These are phyloP conservation scores for Tetramorium bicarinatum DNA, from an alignment of 2,888 invertebrate species.

Conservation along the genomic window DNA sequence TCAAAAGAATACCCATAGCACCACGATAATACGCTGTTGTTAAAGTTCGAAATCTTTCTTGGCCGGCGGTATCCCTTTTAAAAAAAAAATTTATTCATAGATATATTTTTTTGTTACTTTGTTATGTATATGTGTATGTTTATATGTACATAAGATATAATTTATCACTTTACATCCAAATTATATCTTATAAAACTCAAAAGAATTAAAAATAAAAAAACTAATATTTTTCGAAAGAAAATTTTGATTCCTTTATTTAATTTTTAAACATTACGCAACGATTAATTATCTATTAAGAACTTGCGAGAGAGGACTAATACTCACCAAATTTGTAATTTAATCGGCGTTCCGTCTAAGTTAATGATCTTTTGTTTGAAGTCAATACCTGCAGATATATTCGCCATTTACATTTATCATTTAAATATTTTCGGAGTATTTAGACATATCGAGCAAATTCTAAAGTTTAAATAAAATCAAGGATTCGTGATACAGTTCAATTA, in stretches of 20 bases:
- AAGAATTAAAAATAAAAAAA: neutral
- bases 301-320: conserved; percentile 60
- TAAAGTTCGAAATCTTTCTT: conserved; percentile 92
- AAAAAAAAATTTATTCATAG: conserved; percentile 46
- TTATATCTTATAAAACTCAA: neutral
- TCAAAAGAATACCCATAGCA: conserved; percentile 96
- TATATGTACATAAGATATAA: neutral
- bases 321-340: conserved; percentile 92
- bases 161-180: neutral
- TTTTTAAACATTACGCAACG: neutral
- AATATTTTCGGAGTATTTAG: neutral
- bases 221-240: neutral
- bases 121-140: neutral
- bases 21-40: conserved; percentile 96
- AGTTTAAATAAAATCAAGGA: conserved; percentile 21
- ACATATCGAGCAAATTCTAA: conserved; percentile 7
- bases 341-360: conserved; percentile 94
- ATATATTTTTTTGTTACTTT: conserved; percentile 9
- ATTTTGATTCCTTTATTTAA: neutral
- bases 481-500: neutral
- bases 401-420: conserved; percentile 4
- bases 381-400: conserved; percentile 89
- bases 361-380: conserved; percentile 97
- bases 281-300: neutral
- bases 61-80: conserved; percentile 95